Base-by-base conservation (phyloP, 2,797 vertebrate genomes). In the Sebastes dallii region DNA sequence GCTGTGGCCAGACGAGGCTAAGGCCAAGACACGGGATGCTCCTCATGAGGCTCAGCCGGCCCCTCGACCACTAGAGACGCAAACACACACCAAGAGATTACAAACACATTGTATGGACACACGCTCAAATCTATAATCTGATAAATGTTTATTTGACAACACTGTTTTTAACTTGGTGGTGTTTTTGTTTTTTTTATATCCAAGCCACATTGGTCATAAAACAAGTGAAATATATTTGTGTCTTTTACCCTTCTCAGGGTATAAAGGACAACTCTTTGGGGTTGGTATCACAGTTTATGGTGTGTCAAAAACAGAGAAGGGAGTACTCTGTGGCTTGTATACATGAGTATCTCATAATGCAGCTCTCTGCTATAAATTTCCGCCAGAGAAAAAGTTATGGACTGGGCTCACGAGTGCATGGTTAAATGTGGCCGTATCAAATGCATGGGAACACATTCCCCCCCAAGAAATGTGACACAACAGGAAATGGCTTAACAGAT, bases 391-490 rank as follows among this genome's bases (percentile, higher is more conserved):
- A 89, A 89, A 95, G 86, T 95, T 93, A 94, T 93, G 83, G 89
- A 93, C 88, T 83, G 72, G 82, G 82, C 86, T 91, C 83, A 86
- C 61, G 81, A 93, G 91, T 86, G 87, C 72, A 85, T 81, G 92
- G 88, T 94, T 96, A 95, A 96, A 95, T 85, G 92, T 84, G 81
- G 86, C 93, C 68, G 25, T 95, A 92, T 90, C 95, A 91, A 91
- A 95, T 96, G 88, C 91, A 91, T 94, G 93, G 94, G 90, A 94
- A 89, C 93, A 91, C 84, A 87, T 94, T 96, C 91, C 78, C 93
- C 89, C 89, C 92, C 90, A 93, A 94, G 96, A 96, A 97, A 96
- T 91, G 93, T 93, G 94, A 97, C 95, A 96, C 93, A 96, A 95
- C 94, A 96, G 95, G 95, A 98, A 97, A 96, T 94, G 94, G 91